These are phyloP conservation scores for Nomada lathburiana DNA, from an alignment of 2,888 invertebrate genomes.

Conservation along the genomic window DNA sequence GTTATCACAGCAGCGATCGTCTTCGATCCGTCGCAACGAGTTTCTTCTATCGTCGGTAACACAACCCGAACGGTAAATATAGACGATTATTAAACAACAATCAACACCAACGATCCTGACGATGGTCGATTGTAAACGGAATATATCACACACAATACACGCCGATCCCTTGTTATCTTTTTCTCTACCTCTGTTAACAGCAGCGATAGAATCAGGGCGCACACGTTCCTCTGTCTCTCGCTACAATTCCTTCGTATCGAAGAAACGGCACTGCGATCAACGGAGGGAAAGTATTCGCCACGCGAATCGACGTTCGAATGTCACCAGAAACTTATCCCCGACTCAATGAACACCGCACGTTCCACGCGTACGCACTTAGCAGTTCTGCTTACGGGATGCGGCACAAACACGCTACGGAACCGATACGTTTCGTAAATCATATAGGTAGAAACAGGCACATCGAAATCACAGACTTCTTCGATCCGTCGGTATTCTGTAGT, in stretches of 20 bases:
- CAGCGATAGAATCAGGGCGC: conserved; percentile 11
- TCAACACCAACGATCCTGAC: conserved; percentile 50
- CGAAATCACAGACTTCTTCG: conserved; percentile 70
- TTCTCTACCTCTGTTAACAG: neutral
- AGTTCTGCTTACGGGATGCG: conserved; percentile 29
- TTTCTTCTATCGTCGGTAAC: conserved; percentile 39
- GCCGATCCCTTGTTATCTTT: conserved; percentile 11
- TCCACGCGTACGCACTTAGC: conserved; percentile 22
- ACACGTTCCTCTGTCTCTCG: conserved; percentile 38
- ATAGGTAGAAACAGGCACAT: conserved; percentile 67
- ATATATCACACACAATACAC: conserved; percentile 58
- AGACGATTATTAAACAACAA: conserved; percentile 52
- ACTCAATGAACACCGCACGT: conserved; percentile 35
- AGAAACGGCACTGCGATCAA: conserved; percentile 51
- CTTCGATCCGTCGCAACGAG: conserved; percentile 56
- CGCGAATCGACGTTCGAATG: conserved; percentile 1
- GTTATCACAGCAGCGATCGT: conserved; percentile 69
- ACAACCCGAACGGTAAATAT: conserved; percentile 25
- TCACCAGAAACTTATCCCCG: conserved; percentile 37
- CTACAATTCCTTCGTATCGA: conserved; percentile 16
- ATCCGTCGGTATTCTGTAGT: conserved; percentile 48
- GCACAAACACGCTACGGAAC: conserved; percentile 32
- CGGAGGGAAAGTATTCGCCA: neutral
- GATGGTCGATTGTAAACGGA: conserved; percentile 36
- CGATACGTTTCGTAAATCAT: conserved; percentile 53